Percentiles rank a stretch among this genome's conserved stretches.
phyloP scores from a whole-genome alignment of 1,140 invertebrate species.

The Psix sp. region DNA sequence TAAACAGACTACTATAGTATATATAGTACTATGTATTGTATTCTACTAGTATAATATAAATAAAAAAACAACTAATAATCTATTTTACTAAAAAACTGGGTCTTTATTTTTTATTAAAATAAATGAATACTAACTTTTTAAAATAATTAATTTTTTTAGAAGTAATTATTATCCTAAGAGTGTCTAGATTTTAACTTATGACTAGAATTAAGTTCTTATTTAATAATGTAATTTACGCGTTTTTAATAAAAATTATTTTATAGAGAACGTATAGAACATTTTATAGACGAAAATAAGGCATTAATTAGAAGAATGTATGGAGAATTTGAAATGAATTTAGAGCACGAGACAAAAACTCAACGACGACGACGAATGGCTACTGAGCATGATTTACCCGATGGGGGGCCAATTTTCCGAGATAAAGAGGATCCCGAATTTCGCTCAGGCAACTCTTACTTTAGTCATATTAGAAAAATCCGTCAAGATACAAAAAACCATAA shows the following conservation, averaged over 20 bases:
- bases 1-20: too few species aligned
- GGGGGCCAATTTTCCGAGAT: constrained; percentile 70
- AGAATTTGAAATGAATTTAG: constrained; percentile 82
- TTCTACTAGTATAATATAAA: too few species aligned
- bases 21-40: too few species aligned
- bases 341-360: constrained; percentile 71
- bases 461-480: constrained; percentile 76
- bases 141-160: too few species aligned
- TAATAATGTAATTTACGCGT: too few species aligned
- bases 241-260: constrained; percentile 53
- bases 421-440: constrained; percentile 35
- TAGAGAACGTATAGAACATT: constrained; percentile 91
- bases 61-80: too few species aligned
- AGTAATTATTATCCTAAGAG: too few species aligned
- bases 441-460: constrained; percentile 78
- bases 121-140: too few species aligned
- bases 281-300: constrained; percentile 96
- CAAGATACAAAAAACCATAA: constrained; percentile 77
- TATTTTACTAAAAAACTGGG: too few species aligned
- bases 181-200: too few species aligned
- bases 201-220: too few species aligned
- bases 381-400: constrained; percentile 73
- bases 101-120: too few species aligned
- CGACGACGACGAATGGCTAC: constrained; percentile 66
- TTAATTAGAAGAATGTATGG: constrained; percentile 95